These are phyloP conservation scores for Pogonocherus hispidulus DNA, from an alignment of 2,888 invertebrate species.

Conservation along the genomic window DNA sequence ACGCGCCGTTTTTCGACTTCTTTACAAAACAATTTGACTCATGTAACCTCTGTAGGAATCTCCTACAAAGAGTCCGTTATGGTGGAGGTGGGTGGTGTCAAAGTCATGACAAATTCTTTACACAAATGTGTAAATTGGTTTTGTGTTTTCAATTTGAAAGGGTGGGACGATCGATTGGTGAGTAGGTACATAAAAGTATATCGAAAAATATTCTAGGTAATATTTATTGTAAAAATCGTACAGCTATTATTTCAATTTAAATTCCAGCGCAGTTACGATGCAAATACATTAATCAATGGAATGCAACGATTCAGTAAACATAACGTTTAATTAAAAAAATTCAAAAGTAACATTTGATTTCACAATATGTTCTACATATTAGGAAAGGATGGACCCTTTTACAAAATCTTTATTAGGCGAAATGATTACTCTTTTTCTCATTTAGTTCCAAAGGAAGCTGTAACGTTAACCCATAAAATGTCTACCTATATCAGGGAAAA, in stretches of 20 bases:
- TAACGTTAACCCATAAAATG: too few species aligned
- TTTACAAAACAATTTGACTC: slow-evolving; percentile 21
- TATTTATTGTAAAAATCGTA: slow-evolving; percentile 23
- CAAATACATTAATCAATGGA: slow-evolving; percentile 1
- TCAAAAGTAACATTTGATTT: too few species aligned
- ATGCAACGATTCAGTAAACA: too few species aligned
- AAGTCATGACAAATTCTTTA: slow-evolving; percentile 42
- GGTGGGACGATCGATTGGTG: slow-evolving; percentile 44
- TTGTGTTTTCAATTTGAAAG: slow-evolving; percentile 50
- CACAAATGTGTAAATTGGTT: slow-evolving; percentile 48
- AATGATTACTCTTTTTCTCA: too few species aligned
- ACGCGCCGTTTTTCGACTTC: too few species aligned
- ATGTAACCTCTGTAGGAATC: slow-evolving; percentile 18
- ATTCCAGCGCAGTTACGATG: background rate
- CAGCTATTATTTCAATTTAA: slow-evolving; percentile 9
- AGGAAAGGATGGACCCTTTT: too few species aligned
- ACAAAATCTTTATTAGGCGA: too few species aligned
- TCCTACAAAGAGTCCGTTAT: slow-evolving; percentile 14
- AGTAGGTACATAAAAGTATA: background rate
- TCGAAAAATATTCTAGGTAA: background rate
- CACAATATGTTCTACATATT: too few species aligned
- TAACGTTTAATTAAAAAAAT: too few species aligned
- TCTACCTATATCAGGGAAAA: too few species aligned
- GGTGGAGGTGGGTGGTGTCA: too few species aligned
- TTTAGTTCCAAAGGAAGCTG: too few species aligned